A percentile compares a stretch with the other conserved stretches of the same genome.
These are phyloP conservation scores for Pristis pectinata DNA, from an alignment of 2,797 vertebrate genomes.

Conservation along the genomic window DNA sequence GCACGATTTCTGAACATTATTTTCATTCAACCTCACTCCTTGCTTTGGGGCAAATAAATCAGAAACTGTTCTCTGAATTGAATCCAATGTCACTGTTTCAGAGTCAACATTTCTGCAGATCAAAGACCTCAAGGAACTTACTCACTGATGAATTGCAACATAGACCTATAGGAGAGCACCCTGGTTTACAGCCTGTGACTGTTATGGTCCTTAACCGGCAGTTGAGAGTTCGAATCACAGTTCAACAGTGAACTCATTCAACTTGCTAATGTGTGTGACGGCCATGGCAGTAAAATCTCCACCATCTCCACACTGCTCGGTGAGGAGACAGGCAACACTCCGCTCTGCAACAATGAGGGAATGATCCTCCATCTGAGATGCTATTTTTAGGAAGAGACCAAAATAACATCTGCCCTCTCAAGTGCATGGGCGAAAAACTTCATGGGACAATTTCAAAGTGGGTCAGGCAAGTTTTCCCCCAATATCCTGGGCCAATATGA, in stretches of 20 bases:
- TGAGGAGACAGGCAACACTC: too few relatives aligned
- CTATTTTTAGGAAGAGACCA: neutral
- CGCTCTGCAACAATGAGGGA: neutral
- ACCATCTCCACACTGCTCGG: too few relatives aligned
- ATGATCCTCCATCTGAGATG: neutral
- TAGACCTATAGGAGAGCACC: neutral
- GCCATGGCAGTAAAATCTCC: too few relatives aligned
- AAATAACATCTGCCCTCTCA: neutral
- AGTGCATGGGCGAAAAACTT: neutral
- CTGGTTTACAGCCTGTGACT: neutral
- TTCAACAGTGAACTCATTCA: neutral
- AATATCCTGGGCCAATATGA: neutral
- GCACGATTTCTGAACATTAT: neutral
- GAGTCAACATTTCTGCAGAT: neutral
- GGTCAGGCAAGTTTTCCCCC: neutral
- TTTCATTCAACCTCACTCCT: neutral
- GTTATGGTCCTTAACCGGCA: neutral
- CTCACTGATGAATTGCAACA: neutral
- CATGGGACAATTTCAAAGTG: neutral
- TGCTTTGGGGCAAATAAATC: neutral
- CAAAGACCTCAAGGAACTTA: neutral
- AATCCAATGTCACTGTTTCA: neutral
- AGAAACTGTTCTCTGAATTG: conserved; percentile 5
- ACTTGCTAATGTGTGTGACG: neutral
- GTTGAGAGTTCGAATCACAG: neutral